Conservation (phyloP, 2,888 invertebrate species). For the Tolmerus cingulatus region DNA sequence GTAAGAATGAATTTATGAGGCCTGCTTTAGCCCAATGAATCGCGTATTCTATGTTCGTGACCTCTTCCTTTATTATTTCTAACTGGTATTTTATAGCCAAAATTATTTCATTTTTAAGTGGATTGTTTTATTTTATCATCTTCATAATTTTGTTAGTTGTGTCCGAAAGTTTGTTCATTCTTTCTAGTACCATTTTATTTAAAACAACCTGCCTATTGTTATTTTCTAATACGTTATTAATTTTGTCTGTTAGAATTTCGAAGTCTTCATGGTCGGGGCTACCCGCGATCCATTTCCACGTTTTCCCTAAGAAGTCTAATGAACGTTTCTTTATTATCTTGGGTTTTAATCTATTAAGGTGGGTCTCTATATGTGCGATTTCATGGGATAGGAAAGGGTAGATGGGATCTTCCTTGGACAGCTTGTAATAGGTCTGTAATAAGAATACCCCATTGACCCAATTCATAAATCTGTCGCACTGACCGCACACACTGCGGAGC, state of each 20-base stretch:
- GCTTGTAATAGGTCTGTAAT: too few species aligned
- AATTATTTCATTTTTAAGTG: constrained; percentile 16
- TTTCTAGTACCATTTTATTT: constrained; percentile 1
- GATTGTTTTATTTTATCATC: neutral
- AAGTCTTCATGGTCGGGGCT: constrained; percentile 26
- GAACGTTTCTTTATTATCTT: constrained; percentile 5
- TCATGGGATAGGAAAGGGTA: neutral
- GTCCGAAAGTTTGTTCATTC: constrained; percentile 21
- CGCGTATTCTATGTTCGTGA: constrained; percentile 46
- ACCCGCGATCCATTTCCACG: constrained; percentile 28
- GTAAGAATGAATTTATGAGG: constrained; percentile 48
- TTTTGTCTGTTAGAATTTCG: constrained; percentile 11
- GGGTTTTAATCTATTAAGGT: neutral
- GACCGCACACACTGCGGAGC: too few species aligned
- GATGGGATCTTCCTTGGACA: neutral
- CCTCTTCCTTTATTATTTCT: constrained; percentile 47
- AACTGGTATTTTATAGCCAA: constrained; percentile 44
- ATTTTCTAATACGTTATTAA: constrained; percentile 19
- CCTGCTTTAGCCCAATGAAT: constrained; percentile 48
- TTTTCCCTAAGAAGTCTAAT: constrained; percentile 14
- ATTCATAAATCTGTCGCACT: too few species aligned
- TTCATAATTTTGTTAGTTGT: neutral
- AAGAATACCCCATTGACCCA: too few species aligned
- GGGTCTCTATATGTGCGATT: neutral
- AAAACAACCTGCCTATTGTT: constrained; percentile 21